phyloP scores from a whole-genome alignment of 2,113 vertebrate genomes.

The Mustelus asterias region DNA sequence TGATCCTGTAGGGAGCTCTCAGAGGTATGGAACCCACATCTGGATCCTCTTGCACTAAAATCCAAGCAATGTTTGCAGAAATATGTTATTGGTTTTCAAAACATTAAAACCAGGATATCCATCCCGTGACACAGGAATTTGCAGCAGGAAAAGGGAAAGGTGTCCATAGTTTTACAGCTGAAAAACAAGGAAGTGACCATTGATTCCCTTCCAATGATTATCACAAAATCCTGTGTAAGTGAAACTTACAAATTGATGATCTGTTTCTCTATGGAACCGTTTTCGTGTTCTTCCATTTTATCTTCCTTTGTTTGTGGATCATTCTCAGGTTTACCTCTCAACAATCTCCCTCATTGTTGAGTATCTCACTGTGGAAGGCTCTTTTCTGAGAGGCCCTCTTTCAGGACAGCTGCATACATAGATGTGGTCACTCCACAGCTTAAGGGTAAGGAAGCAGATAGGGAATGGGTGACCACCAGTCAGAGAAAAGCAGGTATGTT shows the following conservation, averaged over 20 bases:
- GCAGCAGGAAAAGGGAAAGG: conserved; percentile 58
- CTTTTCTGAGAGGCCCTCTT: not conserved
- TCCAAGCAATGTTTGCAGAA: conserved; percentile 47
- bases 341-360: not conserved
- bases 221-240: not conserved
- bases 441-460: no score
- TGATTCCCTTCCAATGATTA: conserved; percentile 25
- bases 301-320: not conserved
- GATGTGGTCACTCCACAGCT: no score
- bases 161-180: conserved; percentile 50
- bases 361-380: not conserved
- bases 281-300: not conserved
- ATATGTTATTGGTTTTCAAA: conserved; percentile 37
- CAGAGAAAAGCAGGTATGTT: no score
- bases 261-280: not conserved
- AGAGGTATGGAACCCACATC: conserved; percentile 55
- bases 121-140: conserved; percentile 56
- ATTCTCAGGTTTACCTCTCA: not conserved
- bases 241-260: not conserved
- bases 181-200: conserved; percentile 8
- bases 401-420: not conserved
- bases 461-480: no score
- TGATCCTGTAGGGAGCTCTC: conserved; percentile 52
- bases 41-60: conserved; percentile 45
- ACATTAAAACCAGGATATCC: conserved; percentile 53